Evolutionary conservation across 2,113 vertebrate species (phyloP).

Genomic region (Uria aalge): DNA sequence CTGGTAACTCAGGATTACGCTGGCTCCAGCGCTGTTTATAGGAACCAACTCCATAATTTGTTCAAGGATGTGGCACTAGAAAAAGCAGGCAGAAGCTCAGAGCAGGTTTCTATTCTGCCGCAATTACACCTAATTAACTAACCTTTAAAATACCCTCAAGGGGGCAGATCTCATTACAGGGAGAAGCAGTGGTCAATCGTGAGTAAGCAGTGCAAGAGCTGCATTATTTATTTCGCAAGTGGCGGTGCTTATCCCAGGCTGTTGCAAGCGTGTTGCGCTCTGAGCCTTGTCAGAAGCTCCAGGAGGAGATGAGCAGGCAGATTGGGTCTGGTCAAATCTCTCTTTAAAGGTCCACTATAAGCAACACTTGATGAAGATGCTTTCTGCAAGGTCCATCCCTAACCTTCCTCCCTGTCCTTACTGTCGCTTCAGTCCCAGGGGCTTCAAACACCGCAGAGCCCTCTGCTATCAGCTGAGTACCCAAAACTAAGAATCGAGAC

Average conservation of each 20-base stretch:
- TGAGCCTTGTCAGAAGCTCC: not conserved
- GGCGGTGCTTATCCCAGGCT: not conserved
- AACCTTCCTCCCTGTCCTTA: not conserved
- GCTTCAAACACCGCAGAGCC: not conserved
- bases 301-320: not conserved
- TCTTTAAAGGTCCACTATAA: not conserved
- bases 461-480: not conserved
- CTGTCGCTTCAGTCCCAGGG: not conserved
- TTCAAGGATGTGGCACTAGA: not conserved
- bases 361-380: not conserved
- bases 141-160: constrained; percentile 22
- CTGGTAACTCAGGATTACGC: not conserved
- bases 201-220: not conserved
- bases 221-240: not conserved
- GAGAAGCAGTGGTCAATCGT: not conserved
- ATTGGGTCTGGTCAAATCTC: not conserved
- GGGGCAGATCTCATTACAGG: constrained; percentile 16
- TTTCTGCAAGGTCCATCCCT: not conserved
- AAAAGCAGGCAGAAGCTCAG: not conserved
- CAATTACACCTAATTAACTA: constrained; percentile 55
- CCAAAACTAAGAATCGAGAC: not conserved
- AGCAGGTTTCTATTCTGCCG: not conserved
- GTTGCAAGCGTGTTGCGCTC: not conserved
- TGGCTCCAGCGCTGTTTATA: not conserved
- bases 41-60: rapidly evolving